Conservation (phyloP, 1,140 invertebrate species). For the Drosophila navojoa region DNA sequence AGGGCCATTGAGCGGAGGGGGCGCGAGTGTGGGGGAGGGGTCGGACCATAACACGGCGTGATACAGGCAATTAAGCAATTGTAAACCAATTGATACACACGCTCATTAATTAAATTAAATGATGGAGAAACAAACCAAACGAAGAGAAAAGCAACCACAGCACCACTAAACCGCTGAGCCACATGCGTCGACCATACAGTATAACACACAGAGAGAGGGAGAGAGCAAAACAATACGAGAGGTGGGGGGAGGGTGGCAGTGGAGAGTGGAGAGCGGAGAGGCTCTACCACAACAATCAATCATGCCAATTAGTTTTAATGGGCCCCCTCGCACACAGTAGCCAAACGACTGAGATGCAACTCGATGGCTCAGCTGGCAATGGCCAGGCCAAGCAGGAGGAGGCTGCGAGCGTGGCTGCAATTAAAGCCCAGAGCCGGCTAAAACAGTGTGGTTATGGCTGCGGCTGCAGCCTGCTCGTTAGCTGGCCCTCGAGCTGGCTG, state of each 20-base stretch:
- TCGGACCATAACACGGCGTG: conserved; percentile 53
- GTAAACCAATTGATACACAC: conserved; percentile 69
- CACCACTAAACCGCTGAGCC: conserved; percentile 9
- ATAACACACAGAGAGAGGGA: not conserved
- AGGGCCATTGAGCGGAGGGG: not conserved
- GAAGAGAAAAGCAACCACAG: conserved; percentile 43
- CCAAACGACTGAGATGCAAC: conserved; percentile 23
- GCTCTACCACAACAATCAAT: conserved; percentile 52
- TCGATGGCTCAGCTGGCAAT: not conserved
- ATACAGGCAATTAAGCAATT: conserved; percentile 72
- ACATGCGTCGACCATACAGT: not conserved
- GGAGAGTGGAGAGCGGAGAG: not conserved
- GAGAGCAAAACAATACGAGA: too few relatives aligned
- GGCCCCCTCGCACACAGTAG: conserved; percentile 52
- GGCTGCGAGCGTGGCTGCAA: conserved; percentile 24
- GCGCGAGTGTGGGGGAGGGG: not conserved
- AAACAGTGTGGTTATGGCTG: not conserved
- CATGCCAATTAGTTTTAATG: conserved; percentile 68
- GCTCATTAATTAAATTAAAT: conserved; percentile 73
- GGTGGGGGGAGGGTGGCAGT: too few relatives aligned
- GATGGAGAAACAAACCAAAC: conserved; percentile 52
- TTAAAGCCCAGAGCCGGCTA: conserved; percentile 42
- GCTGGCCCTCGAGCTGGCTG: conserved; percentile 28
- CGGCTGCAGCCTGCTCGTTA: conserved; percentile 44
- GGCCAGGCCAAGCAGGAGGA: conserved; percentile 16